Conservation (phyloP, 2,888 invertebrate genomes). For the Melanostoma scalare region DNA sequence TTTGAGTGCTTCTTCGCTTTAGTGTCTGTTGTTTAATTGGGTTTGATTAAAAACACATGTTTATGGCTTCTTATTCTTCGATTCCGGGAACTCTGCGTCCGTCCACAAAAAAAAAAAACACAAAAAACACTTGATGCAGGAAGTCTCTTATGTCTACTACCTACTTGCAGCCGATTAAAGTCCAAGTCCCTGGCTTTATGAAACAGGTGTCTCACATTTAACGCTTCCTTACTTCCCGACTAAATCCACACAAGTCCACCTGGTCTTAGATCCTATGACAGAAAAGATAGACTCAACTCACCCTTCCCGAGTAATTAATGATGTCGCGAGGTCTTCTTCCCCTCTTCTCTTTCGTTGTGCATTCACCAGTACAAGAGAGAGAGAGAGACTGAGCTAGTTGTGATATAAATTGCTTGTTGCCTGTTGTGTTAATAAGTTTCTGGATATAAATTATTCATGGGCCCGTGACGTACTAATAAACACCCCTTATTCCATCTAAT, state of each 20-base stretch:
- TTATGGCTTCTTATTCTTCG: slow-evolving; percentile 50
- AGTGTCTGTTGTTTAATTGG: slow-evolving; percentile 61
- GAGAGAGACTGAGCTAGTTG: slow-evolving; percentile 7
- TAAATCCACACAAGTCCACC: slow-evolving; percentile 19
- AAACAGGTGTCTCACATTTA: slow-evolving; percentile 48
- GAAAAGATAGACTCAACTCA: slow-evolving; percentile 5
- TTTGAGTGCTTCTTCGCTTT: neutral
- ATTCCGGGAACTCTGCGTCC: slow-evolving; percentile 24
- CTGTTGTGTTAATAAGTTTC: slow-evolving; percentile 72
- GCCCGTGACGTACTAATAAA: slow-evolving; percentile 75
- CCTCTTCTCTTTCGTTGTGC: slow-evolving; percentile 16
- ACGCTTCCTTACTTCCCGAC: slow-evolving; percentile 38
- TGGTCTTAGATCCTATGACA: slow-evolving; percentile 22
- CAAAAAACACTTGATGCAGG: slow-evolving; percentile 31
- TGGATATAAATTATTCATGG: slow-evolving; percentile 72
- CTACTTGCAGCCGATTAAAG: slow-evolving; percentile 54
- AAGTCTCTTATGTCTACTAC: slow-evolving; percentile 22
- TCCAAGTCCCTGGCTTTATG: slow-evolving; percentile 20
- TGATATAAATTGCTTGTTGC: slow-evolving; percentile 64
- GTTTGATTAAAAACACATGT: slow-evolving; percentile 65
- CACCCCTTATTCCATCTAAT: slow-evolving; percentile 75
- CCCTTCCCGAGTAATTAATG: slow-evolving; percentile 61
- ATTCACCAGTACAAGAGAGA: no score
- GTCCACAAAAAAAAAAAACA: neutral
- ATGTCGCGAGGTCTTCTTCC: slow-evolving; percentile 55